Evolutionary conservation across 2,888 invertebrate species (phyloP).

Genomic region (Rhogogaster chlorosoma): DNA sequence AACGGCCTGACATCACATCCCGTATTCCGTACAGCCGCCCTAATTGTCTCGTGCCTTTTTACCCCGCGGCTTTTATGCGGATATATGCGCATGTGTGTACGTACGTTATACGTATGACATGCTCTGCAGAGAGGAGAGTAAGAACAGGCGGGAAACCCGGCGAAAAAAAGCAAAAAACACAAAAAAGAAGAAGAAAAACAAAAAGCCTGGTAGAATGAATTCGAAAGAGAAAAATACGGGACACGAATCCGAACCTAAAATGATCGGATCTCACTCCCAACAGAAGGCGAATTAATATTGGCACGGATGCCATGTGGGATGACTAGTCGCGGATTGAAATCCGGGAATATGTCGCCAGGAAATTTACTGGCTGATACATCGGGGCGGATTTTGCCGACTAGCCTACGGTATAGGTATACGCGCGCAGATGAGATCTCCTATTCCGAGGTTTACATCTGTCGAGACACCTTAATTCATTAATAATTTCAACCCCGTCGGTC

Average conservation of each 20-base stretch:
- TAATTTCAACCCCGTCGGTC: constrained; percentile 22
- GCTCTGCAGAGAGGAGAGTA: background rate
- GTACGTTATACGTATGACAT: background rate
- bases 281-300: background rate
- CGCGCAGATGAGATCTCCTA: background rate
- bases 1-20: constrained; percentile 19
- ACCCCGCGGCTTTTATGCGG: background rate
- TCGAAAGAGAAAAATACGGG: no score
- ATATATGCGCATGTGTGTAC: background rate
- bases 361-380: no score
- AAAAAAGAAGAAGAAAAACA: background rate
- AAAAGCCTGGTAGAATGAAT: background rate
- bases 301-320: background rate
- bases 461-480: constrained; percentile 42
- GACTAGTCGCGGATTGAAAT: background rate
- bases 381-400: background rate
- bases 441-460: constrained; percentile 24
- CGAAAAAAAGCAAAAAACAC: background rate
- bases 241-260: no score
- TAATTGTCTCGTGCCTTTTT: constrained; percentile 22
- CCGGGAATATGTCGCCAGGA: background rate
- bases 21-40: background rate
- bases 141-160: background rate
- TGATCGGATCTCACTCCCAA: no score
- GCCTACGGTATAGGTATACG: no score